Percentiles rank a stretch among this genome's conserved stretches.
Conservation (phyloP, 2,797 vertebrate species). For the Typhlichthys subterraneus region DNA sequence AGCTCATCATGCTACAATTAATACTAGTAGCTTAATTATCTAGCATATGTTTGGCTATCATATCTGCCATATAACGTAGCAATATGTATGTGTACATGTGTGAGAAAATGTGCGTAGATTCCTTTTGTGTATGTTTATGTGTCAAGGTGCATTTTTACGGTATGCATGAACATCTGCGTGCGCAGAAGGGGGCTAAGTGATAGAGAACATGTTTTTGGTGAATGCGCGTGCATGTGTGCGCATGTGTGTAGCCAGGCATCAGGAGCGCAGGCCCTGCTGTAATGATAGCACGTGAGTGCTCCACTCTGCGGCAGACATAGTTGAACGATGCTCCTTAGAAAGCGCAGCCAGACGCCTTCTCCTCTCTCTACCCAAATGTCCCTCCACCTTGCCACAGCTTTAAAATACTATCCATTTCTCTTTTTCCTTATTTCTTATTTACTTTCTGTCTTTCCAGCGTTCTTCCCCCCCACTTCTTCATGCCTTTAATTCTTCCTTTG, state of each 20-base stretch:
- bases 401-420: slow-evolving; percentile 18
- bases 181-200: neutral
- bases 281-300: slow-evolving; percentile 60
- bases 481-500: neutral
- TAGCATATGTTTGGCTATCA: no score
- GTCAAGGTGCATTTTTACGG: no score
- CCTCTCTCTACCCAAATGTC: neutral
- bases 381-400: neutral
- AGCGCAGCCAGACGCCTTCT: slow-evolving; percentile 22
- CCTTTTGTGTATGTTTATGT: no score
- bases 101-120: no score
- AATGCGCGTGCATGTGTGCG: slow-evolving; percentile 18
- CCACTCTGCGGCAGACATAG: slow-evolving; percentile 49
- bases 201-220: neutral
- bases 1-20: no score
- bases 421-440: slow-evolving; percentile 9
- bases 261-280: slow-evolving; percentile 51
- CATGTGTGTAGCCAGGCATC: slow-evolving; percentile 35
- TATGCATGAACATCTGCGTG: neutral
- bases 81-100: no score
- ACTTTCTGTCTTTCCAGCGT: slow-evolving; percentile 5
- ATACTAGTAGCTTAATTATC: no score
- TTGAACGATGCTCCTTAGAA: slow-evolving; percentile 61
- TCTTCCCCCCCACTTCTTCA: slow-evolving; percentile 3
- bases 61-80: no score